Conservation (phyloP, 64 coral and sea anemone genomes). For the Platygyra sinensis region DNA sequence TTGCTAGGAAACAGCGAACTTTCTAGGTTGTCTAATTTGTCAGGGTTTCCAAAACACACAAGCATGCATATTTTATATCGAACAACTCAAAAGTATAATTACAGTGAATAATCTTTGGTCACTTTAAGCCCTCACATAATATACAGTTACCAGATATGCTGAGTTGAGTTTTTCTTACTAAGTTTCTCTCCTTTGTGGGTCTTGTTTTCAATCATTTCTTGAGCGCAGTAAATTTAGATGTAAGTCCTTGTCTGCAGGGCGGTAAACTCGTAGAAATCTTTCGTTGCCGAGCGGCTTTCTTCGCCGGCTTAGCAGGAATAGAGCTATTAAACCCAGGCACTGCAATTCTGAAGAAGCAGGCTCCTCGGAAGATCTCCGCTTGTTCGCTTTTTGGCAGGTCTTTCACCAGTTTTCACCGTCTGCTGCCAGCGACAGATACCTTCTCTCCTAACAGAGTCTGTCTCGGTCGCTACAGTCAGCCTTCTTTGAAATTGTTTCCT, state of each 20-base stretch:
- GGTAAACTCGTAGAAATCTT: background rate
- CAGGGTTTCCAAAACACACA: no score
- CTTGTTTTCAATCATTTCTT: no score
- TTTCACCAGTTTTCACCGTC: background rate
- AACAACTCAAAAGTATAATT: no score
- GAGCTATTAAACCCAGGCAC: background rate
- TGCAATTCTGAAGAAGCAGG: background rate
- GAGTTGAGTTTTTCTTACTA: no score
- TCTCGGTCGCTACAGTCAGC: background rate
- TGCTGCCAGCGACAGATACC: constrained; percentile 4
- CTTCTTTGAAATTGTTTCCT: background rate
- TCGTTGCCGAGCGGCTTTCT: background rate
- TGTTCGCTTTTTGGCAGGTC: constrained; percentile 17
- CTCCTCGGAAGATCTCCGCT: constrained; percentile 14
- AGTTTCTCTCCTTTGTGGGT: no score
- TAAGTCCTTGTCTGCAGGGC: background rate
- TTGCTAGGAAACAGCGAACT: no score
- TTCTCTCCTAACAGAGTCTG: background rate
- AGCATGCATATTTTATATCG: no score
- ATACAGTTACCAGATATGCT: no score
- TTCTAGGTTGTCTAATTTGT: no score
- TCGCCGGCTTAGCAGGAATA: background rate
- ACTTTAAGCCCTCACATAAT: no score
- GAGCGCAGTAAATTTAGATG: no score
- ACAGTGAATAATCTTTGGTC: no score